Evolutionary conservation across 2,888 invertebrate species (phyloP), one percentile per base, ranked within the genome.

Genomic region (Brachynemurus nebulosus): DNA sequence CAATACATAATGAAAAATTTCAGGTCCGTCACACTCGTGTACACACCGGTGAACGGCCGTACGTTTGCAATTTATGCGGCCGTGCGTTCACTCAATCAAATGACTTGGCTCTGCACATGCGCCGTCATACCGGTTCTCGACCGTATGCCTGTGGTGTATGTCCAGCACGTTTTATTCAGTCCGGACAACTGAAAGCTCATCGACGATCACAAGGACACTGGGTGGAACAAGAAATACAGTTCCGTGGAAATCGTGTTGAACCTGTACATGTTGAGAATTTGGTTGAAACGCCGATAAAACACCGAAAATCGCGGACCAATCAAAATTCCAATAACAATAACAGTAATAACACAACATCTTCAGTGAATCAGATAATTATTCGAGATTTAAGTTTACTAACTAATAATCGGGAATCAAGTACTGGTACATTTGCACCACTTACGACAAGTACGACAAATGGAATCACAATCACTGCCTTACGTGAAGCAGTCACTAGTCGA

Each of bases 101-200:
- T 58, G 80, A 81, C 55, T 62, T 81, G 40, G 78, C 78, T 1
- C 57, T 81, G 12, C 81, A 81, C 56, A 73, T 80, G 53, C 69
- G 80, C 0, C 66, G 80, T 1, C 81, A 81, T 55, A 81, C 81
- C 0, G 81, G 80, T 1, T 75, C 77, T 47, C 68, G 76, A 25
- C 78, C 78, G 0, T 78, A 76, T 56, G 73, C 63, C 2, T 81
- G 80, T 51, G 76, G 74, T 20, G 66, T 79, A 2, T 80, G 81
- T 54, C 75, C 76, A 0, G 76, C 78, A 17, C 66, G 78, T 14
- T 81, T 80, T 51, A 80, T 80, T 52, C 79, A 80, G 65, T 64
- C 64, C 0, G 66, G 76, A 58, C 66, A 66, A 16, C 57, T 80
- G 27, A 78, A 78, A 53, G 71, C 72, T 18, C 80, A 80, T 55